Conservation (phyloP, 2,797 vertebrate species). For the Pelobates cultripes region DNA sequence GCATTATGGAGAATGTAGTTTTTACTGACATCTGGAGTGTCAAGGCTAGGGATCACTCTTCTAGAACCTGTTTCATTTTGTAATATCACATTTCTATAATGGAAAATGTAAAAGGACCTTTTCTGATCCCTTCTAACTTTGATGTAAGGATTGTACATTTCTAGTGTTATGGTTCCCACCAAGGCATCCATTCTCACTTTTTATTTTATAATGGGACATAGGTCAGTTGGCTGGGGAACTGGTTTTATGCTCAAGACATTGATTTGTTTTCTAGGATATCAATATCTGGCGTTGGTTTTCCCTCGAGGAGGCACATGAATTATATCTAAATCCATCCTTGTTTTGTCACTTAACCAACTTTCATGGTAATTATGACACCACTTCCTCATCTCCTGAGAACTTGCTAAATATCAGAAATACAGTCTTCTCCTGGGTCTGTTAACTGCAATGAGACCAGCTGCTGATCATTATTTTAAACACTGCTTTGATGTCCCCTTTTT, state of each 20-base stretch:
- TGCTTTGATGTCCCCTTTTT: conserved; percentile 43
- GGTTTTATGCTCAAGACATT: neutral
- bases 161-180: neutral
- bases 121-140: no score
- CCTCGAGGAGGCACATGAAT: neutral
- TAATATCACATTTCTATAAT: no score
- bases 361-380: conserved; percentile 22
- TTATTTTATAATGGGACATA: neutral
- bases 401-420: conserved; percentile 16
- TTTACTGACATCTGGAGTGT: no score
- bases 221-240: neutral
- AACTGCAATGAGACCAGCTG: conserved; percentile 29
- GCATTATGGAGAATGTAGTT: no score
- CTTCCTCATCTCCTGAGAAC: conserved; percentile 6
- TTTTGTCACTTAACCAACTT: neutral
- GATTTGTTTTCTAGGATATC: no score
- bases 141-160: neutral
- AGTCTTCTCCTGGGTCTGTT: conserved; percentile 8
- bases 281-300: neutral
- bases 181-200: neutral
- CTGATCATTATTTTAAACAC: conserved; percentile 24
- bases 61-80: no score
- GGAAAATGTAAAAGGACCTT: no score
- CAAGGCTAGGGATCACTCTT: no score
- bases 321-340: neutral